Evolutionary conservation across 2,888 invertebrate species (phyloP).

Genomic region (Lumbricus terrestris): DNA sequence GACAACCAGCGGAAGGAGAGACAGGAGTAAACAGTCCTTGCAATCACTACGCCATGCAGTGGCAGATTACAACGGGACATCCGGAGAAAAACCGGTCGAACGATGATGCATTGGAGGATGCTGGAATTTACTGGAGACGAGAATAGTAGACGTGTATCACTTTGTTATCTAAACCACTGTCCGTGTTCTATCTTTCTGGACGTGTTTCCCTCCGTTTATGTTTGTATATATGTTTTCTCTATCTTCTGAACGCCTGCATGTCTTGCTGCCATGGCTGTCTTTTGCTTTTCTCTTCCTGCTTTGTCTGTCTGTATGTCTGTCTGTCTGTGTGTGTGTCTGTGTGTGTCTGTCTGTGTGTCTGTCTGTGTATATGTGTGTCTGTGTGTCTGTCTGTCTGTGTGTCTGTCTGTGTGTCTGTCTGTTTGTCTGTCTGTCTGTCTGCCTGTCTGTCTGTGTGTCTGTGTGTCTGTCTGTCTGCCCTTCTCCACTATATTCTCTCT

Average conservation of each 20-base stretch:
- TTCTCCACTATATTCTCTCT: no score
- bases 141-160: background rate
- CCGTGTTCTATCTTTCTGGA: background rate
- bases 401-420: background rate
- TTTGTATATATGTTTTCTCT: background rate
- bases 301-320: no score
- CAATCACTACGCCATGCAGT: background rate
- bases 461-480: no score
- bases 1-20: background rate
- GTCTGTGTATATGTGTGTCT: no score
- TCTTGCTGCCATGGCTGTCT: background rate
- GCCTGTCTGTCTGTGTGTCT: no score
- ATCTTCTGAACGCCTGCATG: background rate
- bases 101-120: background rate
- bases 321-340: no score
- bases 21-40: background rate
- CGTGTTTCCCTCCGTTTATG: background rate
- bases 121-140: background rate
- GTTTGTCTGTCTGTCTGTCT: no score
- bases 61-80: background rate
- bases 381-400: background rate
- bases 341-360: no score
- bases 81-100: background rate
- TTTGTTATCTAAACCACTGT: background rate
- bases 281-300: background rate